Percentiles rank a stretch among this genome's conserved stretches.
Conservation (phyloP, 2,888 invertebrate genomes). For the Limenitis arthemis region DNA sequence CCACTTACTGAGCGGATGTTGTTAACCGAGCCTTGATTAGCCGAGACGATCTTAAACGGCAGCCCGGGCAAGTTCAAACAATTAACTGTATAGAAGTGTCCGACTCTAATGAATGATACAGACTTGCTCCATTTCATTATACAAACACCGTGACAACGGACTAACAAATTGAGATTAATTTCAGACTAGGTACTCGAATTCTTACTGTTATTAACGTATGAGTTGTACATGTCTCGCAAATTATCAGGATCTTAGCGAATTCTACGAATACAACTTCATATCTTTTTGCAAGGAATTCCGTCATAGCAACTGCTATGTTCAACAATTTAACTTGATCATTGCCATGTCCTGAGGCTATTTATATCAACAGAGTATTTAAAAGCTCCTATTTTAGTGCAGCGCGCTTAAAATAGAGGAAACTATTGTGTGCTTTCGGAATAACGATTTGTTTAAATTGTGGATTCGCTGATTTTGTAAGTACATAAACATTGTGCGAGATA, state of each 20-base stretch:
- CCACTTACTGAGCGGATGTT: conserved; percentile 65
- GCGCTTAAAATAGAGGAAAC: conserved; percentile 24
- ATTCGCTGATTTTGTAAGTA: conserved; percentile 35
- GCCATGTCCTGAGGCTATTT: conserved; percentile 49
- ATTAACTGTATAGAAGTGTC: conserved; percentile 70
- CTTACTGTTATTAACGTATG: background rate
- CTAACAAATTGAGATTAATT: conserved; percentile 70
- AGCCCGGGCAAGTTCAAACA: conserved; percentile 67
- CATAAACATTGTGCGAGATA: conserved; percentile 43
- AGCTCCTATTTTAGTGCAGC: conserved; percentile 32
- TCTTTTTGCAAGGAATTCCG: background rate
- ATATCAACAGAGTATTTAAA: conserved; percentile 33
- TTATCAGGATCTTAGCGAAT: conserved; percentile 8
- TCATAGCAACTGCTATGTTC: conserved; percentile 39
- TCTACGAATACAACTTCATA: background rate
- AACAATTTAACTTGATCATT: conserved; percentile 43
- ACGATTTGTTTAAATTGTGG: conserved; percentile 29
- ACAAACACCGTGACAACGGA: conserved; percentile 67
- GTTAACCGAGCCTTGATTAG: conserved; percentile 69
- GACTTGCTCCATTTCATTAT: conserved; percentile 63
- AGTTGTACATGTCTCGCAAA: background rate
- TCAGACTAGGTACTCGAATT: conserved; percentile 41
- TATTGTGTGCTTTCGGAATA: conserved; percentile 16
- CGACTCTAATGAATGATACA: conserved; percentile 69
- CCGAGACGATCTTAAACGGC: conserved; percentile 65